Base-by-base conservation (phyloP, 1,140 invertebrate genomes). In the Acromyrmex charruanus region DNA sequence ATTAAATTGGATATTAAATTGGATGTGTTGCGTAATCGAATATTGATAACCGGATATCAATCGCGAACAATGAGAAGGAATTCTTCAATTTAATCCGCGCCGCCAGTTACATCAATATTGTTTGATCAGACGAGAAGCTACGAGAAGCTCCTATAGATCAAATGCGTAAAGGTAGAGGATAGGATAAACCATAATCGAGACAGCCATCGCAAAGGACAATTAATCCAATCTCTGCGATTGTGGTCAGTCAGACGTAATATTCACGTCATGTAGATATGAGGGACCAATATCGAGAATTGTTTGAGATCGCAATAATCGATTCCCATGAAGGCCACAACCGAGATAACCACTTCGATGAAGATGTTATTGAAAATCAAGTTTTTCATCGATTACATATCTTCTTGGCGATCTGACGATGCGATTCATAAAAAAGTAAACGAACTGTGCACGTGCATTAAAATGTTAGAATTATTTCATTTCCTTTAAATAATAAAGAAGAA, bases 171-270 rank as follows among this genome's bases (percentile, higher is more conserved):
- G 39, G 10, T 51, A 51, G 55, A 31, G 35, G 18, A 71, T 28
- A 59, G 53, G 39, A 51, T 63, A 61, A 75, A 61, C 69, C 80
- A 49, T 28, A 75, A 84, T 84, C 55, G 80, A 63, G 69, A 61
- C 39, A 75, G 55, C 80, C 18, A 16, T 75, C 55, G 58, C 80
- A 84, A 75, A 84, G 66, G 80, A 84, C 69, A 63, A 63, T 84
- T 82, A 84, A 84, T 84, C 25, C 80, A 75, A 75, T 61, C 68
- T 44, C 39, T 25, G 25, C 10, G 80, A 75, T 75, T 75, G 80
- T 28, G 58, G 55, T 74, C 68, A 10, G 49, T 61, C 80, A 75
- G 61, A 84, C 39, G 53, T 61, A 71, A 75, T 84, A 61, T 28
- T 69, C n/a, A 51, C 28, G 35, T 61, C 69, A 61, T 28, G 12